phyloP scores from a whole-genome alignment of 2,797 vertebrate genomes.

The Epinephelus malabaricus region DNA sequence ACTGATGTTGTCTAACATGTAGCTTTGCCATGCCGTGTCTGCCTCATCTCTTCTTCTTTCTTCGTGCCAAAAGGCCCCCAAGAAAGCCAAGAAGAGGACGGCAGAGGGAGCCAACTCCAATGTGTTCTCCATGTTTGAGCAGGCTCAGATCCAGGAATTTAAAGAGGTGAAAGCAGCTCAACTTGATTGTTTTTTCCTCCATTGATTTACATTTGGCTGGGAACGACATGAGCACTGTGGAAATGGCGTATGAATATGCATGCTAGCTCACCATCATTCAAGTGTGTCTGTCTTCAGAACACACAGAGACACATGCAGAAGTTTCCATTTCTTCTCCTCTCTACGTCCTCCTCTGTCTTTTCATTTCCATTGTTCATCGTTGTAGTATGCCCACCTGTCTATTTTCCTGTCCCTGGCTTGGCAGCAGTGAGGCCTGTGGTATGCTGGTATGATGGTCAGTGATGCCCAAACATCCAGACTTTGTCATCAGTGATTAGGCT shows the following conservation, averaged over 20 bases:
- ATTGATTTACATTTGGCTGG: conserved; percentile 5
- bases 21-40: not conserved
- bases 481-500: conserved; percentile 82
- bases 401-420: conserved; percentile 47
- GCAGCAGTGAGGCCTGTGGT: conserved; percentile 60
- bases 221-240: not conserved
- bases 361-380: conserved; percentile 63
- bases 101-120: conserved; percentile 97
- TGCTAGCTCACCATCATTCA: not conserved
- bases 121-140: conserved; percentile 99
- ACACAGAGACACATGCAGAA: not conserved
- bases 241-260: conserved; percentile 16
- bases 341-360: conserved; percentile 28
- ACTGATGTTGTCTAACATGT: not conserved
- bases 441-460: conserved; percentile 72
- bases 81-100: conserved; percentile 96
- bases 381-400: conserved; percentile 76
- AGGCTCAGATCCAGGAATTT: conserved; percentile 98
- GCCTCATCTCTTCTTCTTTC: conserved; percentile 14
- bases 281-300: not conserved
- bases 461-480: conserved; percentile 70
- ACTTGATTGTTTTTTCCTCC: conserved; percentile 4
- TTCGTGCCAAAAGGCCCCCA: conserved; percentile 88
- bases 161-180: conserved; percentile 90
- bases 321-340: conserved; percentile 27